A percentile compares a stretch with the other conserved stretches of the same genome.
Conservation (phyloP, 2,113 vertebrate genomes). For the Prunella fulvescens region DNA sequence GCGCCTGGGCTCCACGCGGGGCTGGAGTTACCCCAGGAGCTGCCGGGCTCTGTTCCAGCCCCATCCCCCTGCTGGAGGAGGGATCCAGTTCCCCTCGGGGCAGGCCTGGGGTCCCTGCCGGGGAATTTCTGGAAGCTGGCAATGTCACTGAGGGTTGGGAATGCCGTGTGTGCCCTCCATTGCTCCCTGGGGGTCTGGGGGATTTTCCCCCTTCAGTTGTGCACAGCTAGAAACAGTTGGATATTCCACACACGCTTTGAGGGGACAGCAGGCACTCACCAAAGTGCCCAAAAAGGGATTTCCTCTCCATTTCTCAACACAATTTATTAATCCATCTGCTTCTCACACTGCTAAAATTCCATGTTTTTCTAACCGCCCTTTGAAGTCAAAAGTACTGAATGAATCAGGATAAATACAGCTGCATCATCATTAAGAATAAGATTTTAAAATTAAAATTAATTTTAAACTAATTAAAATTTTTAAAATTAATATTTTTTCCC, state of each 20-base stretch:
- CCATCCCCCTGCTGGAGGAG: not conserved
- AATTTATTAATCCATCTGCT: not conserved
- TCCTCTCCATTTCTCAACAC: fast-evolving
- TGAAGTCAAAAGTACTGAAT: not conserved
- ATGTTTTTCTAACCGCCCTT: fast-evolving
- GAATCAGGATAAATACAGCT: not conserved
- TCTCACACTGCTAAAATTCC: not conserved
- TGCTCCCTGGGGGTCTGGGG: too few relatives aligned
- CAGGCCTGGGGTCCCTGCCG: not conserved
- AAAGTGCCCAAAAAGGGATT: not conserved
- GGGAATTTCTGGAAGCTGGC: not conserved
- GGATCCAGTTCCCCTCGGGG: not conserved
- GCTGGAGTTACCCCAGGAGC: not conserved
- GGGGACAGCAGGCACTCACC: not conserved
- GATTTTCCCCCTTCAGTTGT: fast-evolving
- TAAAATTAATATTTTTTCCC: fast-evolving
- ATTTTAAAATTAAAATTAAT: not conserved
- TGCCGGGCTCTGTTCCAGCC: not conserved
- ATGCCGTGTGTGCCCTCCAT: fast-evolving
- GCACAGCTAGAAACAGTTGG: too few relatives aligned
- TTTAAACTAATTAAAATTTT: not conserved
- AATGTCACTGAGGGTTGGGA: fast-evolving
- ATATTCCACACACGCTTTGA: fast-evolving
- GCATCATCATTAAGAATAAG: too few relatives aligned
- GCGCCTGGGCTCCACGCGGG: too few relatives aligned